phyloP scores from a whole-genome alignment of 2,113 vertebrate genomes.

The Hirundichthys speculiger region DNA sequence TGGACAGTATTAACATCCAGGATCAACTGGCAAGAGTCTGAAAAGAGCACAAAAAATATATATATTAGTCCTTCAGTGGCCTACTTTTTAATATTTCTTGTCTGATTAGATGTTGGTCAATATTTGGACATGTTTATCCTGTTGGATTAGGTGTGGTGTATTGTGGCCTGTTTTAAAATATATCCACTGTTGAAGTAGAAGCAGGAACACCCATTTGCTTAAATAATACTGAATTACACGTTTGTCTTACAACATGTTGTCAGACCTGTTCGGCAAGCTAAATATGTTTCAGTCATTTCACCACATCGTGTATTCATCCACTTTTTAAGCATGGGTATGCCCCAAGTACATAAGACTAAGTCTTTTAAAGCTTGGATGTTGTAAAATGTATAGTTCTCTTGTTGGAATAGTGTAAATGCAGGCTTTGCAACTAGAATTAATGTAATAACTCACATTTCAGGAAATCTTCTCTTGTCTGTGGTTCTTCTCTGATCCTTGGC shows the following conservation, averaged over 20 bases:
- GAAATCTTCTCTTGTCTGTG: constrained; percentile 75
- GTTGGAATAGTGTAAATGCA: background rate
- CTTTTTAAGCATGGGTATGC: background rate
- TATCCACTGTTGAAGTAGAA: background rate
- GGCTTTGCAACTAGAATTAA: background rate
- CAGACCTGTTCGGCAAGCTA: constrained; percentile 63
- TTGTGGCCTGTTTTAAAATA: too few relatives aligned
- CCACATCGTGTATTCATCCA: background rate
- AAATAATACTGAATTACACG: constrained; percentile 15
- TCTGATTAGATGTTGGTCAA: background rate
- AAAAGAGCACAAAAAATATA: constrained; percentile 4
- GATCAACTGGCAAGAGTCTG: constrained; percentile 71
- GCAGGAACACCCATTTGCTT: constrained; percentile 52
- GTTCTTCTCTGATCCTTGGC: constrained; percentile 59
- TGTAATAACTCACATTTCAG: constrained; percentile 69
- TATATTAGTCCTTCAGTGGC: background rate
- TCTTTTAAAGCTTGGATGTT: constrained; percentile 1
- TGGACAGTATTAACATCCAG: constrained; percentile 79
- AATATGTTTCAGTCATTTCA: constrained; percentile 39
- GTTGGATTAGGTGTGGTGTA: background rate
- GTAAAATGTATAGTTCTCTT: background rate
- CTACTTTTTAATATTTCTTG: background rate
- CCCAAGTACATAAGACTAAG: background rate
- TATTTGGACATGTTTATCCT: background rate
- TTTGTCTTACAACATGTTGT: constrained; percentile 25